Base-by-base conservation (phyloP, 1,140 invertebrate genomes). In the Cherax quadricarinatus region DNA sequence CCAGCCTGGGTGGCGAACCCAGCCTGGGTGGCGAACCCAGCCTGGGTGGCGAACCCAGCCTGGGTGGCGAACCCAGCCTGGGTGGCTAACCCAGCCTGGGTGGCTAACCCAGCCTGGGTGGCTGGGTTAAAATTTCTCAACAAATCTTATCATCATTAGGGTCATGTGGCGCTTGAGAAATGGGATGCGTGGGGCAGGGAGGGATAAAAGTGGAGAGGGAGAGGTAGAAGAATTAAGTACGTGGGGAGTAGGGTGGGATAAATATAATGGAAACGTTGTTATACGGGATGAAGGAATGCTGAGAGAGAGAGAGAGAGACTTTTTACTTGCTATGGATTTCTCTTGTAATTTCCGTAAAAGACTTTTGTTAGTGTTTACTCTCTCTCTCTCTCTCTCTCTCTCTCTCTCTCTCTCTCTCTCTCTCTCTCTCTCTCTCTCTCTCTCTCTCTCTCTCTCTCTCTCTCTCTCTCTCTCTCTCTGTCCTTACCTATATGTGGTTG, bases 341-440 rank as follows among this genome's bases (percentile, higher is more conserved):
- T 66, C 62, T 66, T 1, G 14, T 66, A 66, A 66, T 66, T 66
- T 66, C 5, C 62, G 18, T 66, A 66, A 66, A 66, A 66, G 14
- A 66, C 62, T 66, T 66, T 5, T 18, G 62, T 66, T 16, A 66
- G 4, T 12, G 12, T 66, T 12, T 66, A 18, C 18, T 18, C 70
- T 83, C 81, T 57, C 79, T 18, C 79, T 81, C 10, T 18, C 79
- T 81, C 48, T 16, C 48, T 21, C 51, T 7, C 18, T 62, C 57
- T 62, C 60, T 62, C 24, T 84, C 60, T 84, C 82, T 57, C 82
- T 84, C 82, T 62, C 41, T 24, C 24, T 24, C 21, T 79, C 78
- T 30, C 48, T 30, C 48, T n/a, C 48, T 30, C 24, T 24, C 78
- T 79, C 78, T n/a, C n/a, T 12, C 12, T 24, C 30, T 57, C 18